These are phyloP conservation scores for Hemibagrus guttatus DNA, from an alignment of 2,797 vertebrate genomes.

Conservation along the genomic window DNA sequence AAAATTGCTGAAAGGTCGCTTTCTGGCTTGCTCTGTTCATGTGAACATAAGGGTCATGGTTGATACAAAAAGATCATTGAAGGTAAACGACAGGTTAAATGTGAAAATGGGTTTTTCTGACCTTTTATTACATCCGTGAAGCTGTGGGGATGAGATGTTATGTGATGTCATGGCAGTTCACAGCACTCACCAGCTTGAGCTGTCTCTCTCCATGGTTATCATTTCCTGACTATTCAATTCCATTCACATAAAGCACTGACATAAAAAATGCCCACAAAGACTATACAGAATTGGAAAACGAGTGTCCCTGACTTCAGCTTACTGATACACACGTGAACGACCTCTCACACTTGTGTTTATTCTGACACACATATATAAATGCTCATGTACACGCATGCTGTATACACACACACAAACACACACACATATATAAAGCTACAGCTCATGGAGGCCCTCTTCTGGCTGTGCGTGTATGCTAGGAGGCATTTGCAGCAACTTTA, in stretches of 20 bases:
- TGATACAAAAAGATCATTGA: slow-evolving; percentile 13
- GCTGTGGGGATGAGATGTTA: slow-evolving; percentile 6
- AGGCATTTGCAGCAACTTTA: slow-evolving; percentile 61
- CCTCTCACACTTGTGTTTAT: background rate
- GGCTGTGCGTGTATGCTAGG: slow-evolving; percentile 40
- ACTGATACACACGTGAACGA: slow-evolving; percentile 2
- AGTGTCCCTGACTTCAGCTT: background rate
- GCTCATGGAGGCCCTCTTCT: slow-evolving; percentile 50
- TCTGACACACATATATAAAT: background rate
- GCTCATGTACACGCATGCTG: slow-evolving; percentile 11
- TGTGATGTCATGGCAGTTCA: slow-evolving; percentile 17
- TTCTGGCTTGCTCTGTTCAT: background rate
- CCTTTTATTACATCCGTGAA: background rate
- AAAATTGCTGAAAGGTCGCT: background rate
- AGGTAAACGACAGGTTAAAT: slow-evolving; percentile 19
- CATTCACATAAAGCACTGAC: background rate
- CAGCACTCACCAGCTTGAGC: background rate
- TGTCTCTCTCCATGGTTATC: background rate
- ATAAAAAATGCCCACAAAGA: slow-evolving; percentile 4
- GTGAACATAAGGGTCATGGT: slow-evolving; percentile 2
- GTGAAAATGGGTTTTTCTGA: slow-evolving; percentile 10
- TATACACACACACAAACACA: background rate
- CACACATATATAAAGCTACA: slow-evolving; percentile 11
- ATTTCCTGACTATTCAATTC: slow-evolving; percentile 26
- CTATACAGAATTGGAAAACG: background rate